A percentile compares a stretch with the other conserved stretches of the same genome.
These are phyloP conservation scores for Acanthornis magna DNA, from an alignment of 2,797 vertebrate genomes.

Conservation along the genomic window DNA sequence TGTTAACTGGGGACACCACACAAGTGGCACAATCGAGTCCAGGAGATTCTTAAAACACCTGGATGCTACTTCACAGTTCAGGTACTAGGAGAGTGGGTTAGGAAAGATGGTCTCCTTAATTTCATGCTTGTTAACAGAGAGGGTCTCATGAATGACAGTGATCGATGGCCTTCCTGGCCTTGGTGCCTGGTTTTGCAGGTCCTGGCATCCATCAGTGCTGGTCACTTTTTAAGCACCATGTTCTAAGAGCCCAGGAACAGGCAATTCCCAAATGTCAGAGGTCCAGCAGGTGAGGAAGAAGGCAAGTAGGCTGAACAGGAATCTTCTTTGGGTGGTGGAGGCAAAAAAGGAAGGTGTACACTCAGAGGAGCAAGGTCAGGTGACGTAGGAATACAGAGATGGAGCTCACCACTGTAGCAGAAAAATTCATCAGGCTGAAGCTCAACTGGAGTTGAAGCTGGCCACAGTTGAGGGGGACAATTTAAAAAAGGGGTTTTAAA, in stretches of 20 bases:
- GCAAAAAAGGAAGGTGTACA: not conserved
- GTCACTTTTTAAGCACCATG: not conserved
- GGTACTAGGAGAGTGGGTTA: not conserved
- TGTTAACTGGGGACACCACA: not conserved
- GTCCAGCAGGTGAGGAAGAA: not conserved
- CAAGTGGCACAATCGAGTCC: not conserved
- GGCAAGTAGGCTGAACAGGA: not conserved
- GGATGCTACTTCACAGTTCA: not conserved
- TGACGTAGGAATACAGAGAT: not conserved
- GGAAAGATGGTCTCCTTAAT: not conserved
- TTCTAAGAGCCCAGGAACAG: not conserved
- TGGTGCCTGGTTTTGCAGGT: not conserved
- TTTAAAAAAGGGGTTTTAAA: not conserved
- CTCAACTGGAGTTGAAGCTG: not conserved
- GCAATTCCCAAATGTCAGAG: not conserved
- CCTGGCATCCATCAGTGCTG: not conserved
- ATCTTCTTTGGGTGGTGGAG: not conserved
- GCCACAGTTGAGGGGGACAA: not conserved
- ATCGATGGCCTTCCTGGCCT: not conserved
- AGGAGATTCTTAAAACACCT: not conserved
- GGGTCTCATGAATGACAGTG: not conserved
- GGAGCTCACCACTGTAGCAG: not conserved
- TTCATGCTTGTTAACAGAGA: not conserved
- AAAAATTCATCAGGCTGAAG: not conserved
- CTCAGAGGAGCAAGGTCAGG: not conserved